Percentiles rank a stretch among this genome's conserved stretches.
These are phyloP conservation scores for Agrotis segetum DNA, from an alignment of 2,888 invertebrate genomes.

Conservation along the genomic window DNA sequence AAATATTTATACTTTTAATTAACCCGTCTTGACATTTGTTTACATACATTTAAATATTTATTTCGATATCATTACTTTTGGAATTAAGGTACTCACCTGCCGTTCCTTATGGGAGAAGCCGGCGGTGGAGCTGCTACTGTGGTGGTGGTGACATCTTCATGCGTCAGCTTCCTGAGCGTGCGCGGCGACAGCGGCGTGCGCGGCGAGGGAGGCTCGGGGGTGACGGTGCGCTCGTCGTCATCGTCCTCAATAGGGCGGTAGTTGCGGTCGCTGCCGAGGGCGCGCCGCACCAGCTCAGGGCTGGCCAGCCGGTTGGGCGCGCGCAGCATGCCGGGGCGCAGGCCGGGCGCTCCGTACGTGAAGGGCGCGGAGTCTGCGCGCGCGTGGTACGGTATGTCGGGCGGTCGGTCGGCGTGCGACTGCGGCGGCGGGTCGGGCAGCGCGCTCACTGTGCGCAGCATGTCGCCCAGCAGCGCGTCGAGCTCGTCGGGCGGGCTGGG, in stretches of 20 bases:
- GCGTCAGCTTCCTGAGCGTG: conserved; percentile 82
- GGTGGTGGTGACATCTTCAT: conserved; percentile 84
- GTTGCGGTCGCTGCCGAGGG: conserved; percentile 86
- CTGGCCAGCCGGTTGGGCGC: conserved; percentile 95
- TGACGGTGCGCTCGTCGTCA: conserved; percentile 83
- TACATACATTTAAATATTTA: conserved; percentile 48
- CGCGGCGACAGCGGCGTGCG: conserved; percentile 81
- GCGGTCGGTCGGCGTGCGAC: conserved; percentile 88
- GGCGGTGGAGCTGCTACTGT: conserved; percentile 69
- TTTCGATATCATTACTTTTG: conserved; percentile 32
- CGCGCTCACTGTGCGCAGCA: conserved; percentile 97
- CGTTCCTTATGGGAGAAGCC: conserved; percentile 80
- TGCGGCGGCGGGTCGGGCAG: conserved; percentile 92
- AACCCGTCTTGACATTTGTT: conserved; percentile 42
- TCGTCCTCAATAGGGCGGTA: conserved; percentile 85
- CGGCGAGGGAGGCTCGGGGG: conserved; percentile 78
- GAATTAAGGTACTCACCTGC: conserved; percentile 76
- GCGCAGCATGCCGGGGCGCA: conserved; percentile 92
- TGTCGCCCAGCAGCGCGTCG: conserved; percentile 96
- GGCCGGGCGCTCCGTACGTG: conserved; percentile 94
- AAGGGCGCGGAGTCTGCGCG: conserved; percentile 97
- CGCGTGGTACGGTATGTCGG: conserved; percentile 97
- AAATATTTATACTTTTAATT: conserved; percentile 56
- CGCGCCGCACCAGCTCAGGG: conserved; percentile 96
- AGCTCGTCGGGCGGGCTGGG: conserved; percentile 92